phyloP scores from a whole-genome alignment of 2,113 vertebrate species.

The Oncorhynchus tshawytscha region DNA sequence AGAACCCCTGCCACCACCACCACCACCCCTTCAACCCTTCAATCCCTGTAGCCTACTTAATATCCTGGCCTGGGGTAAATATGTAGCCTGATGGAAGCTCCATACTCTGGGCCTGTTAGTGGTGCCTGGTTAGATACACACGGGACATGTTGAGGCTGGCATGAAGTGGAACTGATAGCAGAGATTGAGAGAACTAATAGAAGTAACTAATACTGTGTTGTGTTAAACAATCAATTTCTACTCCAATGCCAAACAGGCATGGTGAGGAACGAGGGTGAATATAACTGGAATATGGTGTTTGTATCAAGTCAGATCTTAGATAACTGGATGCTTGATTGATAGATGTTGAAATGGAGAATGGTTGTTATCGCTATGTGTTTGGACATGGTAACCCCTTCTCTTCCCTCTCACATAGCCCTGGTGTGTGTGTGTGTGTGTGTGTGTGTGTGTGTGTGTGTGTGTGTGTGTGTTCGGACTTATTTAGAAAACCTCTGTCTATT shows the following conservation, averaged over 20 bases:
- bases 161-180: constrained; percentile 42
- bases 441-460: background rate
- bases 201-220: constrained; percentile 36
- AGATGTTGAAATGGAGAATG: background rate
- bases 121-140: background rate
- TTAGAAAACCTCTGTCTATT: too few relatives aligned
- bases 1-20: background rate
- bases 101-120: constrained; percentile 2
- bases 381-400: background rate
- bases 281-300: background rate
- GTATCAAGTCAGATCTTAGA: too few relatives aligned
- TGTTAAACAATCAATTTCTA: constrained; percentile 26
- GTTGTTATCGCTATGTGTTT: background rate
- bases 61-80: background rate
- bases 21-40: background rate
- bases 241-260: constrained; percentile 18
- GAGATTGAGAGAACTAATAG: constrained; percentile 12
- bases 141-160: constrained; percentile 56
- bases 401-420: background rate
- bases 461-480: background rate
- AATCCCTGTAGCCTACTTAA: constrained; percentile 3
- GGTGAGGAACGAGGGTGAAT: constrained; percentile 1
- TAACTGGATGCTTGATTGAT: background rate
- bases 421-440: background rate
- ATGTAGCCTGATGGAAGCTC: background rate